Conservation (phyloP, 2,797 vertebrate genomes). For the Diglossa cyanea region DNA sequence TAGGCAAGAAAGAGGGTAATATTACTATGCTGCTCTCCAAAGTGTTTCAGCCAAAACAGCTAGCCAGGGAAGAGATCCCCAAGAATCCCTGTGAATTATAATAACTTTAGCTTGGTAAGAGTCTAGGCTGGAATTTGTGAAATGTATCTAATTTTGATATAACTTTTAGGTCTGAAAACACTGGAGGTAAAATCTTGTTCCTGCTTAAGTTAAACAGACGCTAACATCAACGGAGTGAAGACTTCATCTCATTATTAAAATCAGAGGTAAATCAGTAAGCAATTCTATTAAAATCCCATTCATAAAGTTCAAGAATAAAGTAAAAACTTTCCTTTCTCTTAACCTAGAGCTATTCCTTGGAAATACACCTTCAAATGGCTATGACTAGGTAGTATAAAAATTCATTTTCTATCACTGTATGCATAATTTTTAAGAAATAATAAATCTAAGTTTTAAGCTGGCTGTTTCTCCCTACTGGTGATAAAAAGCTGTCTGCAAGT, state of each 20-base stretch:
- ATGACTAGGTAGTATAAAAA: background rate
- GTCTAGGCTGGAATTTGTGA: background rate
- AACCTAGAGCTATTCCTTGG: background rate
- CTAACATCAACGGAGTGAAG: background rate
- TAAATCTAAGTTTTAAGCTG: background rate
- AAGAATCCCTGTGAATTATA: background rate
- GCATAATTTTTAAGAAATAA: background rate
- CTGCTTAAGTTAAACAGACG: background rate
- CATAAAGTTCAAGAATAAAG: background rate
- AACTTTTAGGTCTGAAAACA: background rate
- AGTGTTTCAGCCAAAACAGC: background rate
- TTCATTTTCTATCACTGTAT: background rate
- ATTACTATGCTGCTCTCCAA: background rate
- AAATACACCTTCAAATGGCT: background rate
- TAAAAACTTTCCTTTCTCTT: background rate
- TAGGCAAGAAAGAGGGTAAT: background rate
- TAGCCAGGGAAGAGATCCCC: background rate
- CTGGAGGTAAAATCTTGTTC: background rate
- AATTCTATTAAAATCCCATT: background rate
- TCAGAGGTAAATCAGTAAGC: background rate
- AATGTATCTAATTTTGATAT: background rate
- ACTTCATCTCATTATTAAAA: background rate
- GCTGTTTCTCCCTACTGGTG: background rate
- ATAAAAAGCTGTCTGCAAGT: background rate
- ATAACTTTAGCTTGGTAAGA: background rate